Base-by-base conservation (phyloP, 2,888 invertebrate species). In the Didymodactylos carnosus region DNA sequence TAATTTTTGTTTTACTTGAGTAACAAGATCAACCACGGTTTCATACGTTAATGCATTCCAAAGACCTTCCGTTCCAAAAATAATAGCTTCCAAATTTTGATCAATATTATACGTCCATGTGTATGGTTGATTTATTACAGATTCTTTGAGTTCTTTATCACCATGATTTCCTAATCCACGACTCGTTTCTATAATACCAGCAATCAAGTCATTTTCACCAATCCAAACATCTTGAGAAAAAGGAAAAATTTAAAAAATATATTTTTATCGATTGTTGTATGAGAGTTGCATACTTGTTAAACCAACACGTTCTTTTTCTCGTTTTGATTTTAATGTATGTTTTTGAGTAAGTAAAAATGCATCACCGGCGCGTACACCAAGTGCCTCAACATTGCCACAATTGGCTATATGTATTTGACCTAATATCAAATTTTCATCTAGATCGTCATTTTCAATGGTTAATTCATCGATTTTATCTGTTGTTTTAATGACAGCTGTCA, bases 361-460 rank as follows among this genome's bases (percentile, higher is more conserved):
- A 70, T 70, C 35, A 51, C 25, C 40, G 8, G 35, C 13, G 27
- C 46, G 53, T 19, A 74, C 71, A 23, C 43, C 51, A 25, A 74
- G 35, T n/a, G 71, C 71, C 62, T 74, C 71, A 35, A 74, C 74
- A 62, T 71, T 70, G 69, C 74, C 74, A 46, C 74, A 74, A 39
- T 74, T 74, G 8, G 74, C 51, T 6, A 74, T 23, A 43, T 72
- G 74, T 35, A 74, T 74, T 27, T 71, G 39, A 40, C 71, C 74
- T 11, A 71, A 27, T 39, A 0, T 23, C 29, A 27, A 35, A 62
- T 27, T 19, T 41, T 6, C 39, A 53, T 74, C 74, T 19, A 29
- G 6, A 13, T 49, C 23, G 25, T 35, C 35, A 14, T 35, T n/a
- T 35, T 62, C 35, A 8, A n/a, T 7, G 11, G 35, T 1, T 35